phyloP scores from a whole-genome alignment of 2,113 vertebrate species.

The Eudorcas thomsonii region DNA sequence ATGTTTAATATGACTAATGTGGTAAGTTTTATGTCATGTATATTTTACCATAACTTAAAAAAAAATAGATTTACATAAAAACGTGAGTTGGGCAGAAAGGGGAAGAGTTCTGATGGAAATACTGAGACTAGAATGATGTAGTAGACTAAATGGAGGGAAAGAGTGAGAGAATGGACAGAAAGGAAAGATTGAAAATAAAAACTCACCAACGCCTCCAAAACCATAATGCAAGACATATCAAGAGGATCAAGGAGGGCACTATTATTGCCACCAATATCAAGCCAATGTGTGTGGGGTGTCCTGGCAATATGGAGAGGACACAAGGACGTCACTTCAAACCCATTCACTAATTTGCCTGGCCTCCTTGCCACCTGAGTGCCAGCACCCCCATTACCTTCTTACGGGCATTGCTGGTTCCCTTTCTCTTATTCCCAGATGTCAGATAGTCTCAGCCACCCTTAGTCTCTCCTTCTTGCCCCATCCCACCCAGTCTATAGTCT shows the following conservation, averaged over 20 bases:
- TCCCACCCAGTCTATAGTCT: neutral
- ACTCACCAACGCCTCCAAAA: conserved; percentile 18
- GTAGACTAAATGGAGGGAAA: neutral
- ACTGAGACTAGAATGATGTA: neutral
- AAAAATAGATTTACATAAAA: neutral
- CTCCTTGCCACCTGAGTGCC: too few species aligned
- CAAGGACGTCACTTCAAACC: neutral
- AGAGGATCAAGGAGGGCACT: neutral
- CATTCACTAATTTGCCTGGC: neutral
- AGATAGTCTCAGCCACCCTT: neutral
- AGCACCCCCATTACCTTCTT: neutral
- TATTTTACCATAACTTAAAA: neutral
- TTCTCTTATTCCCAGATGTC: neutral
- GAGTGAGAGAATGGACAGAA: accelerated
- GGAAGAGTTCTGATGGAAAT: neutral
- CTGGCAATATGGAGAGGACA: neutral
- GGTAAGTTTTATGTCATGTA: neutral
- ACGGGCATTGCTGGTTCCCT: neutral
- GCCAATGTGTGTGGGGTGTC: neutral
- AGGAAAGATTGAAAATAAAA: neutral
- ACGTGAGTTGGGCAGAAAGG: neutral
- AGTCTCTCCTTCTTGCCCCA: neutral
- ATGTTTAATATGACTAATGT: neutral
- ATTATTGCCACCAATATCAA: neutral
- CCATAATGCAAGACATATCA: neutral